Base-by-base conservation (phyloP, 2,888 invertebrate species). In the Cheilosia vulpina region DNA sequence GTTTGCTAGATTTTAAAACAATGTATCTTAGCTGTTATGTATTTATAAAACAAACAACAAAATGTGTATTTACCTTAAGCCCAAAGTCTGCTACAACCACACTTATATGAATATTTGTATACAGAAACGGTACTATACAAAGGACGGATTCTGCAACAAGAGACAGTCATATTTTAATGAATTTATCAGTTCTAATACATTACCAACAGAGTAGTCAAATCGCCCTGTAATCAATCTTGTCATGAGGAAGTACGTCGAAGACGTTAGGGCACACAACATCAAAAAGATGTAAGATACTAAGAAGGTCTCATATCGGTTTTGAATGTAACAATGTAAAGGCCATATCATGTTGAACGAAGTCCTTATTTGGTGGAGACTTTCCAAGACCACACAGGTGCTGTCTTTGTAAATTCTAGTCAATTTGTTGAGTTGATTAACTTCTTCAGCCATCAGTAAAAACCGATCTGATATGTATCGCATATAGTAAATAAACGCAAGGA, bases 181-280 rank as follows among this genome's bases (percentile, higher is more conserved):
- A 15, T n/a, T 2, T 5, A 19, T 17, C 6, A 27, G 11, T n/a
- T 24, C 17, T 19, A 1, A 31, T 9, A 19, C 13, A 34, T 75
- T 68, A 87, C 85, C 85, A 15, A 87, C 2, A 5, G 82, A 9
- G 53, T 87, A 87, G 15, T 66, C 50, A 62, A 77, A 66, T 13
- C 41, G 24, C 57, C 85, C 58, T 11, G 69, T 60, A 6, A 87
- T 24, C 15, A 87, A 34, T n/a, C 85, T 43, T 11, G 62, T 45
- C 0, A 55, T 47, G n/a, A 87, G 38, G 11, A 87, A 87, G 31
- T 82, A 87, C 69, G 60, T 60, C 4, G 78, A 57, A 31, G 45
- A 47, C 11, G 68, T 82, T 1, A 78, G 41, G 1, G 68, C 73
- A 34, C 87, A 87, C 5, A 87, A n/a, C n/a, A 38, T 78, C 7